These are phyloP conservation scores for Platycnemis pennipes DNA, from an alignment of 2,888 invertebrate species.

Conservation along the genomic window DNA sequence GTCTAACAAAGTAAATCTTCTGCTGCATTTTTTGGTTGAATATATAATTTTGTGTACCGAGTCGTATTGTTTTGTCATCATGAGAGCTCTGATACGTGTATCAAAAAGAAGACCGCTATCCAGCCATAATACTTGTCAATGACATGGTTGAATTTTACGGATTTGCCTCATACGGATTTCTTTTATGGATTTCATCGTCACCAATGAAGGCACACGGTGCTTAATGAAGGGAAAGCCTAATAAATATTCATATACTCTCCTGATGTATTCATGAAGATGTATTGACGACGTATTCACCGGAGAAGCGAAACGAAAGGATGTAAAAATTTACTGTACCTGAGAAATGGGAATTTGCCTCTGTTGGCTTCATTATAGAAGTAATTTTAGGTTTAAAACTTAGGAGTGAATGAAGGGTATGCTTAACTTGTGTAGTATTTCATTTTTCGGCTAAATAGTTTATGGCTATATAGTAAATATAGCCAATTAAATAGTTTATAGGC, in stretches of 20 bases:
- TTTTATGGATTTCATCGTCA: background rate
- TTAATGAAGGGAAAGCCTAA: background rate
- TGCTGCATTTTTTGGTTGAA: too few species aligned
- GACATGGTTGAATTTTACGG: background rate
- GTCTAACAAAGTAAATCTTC: too few species aligned
- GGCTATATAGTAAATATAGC: too few species aligned
- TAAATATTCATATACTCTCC: conserved; percentile 13
- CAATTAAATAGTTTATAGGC: too few species aligned
- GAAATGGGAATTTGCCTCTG: background rate
- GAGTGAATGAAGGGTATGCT: too few species aligned
- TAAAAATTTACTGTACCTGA: background rate
- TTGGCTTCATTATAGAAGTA: background rate
- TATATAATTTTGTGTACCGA: too few species aligned
- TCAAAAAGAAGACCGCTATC: too few species aligned
- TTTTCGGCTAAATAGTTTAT: too few species aligned
- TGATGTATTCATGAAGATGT: background rate
- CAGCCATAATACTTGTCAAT: background rate
- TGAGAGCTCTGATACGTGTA: too few species aligned
- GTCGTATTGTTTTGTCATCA: too few species aligned
- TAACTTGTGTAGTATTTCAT: too few species aligned
- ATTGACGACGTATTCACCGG: background rate
- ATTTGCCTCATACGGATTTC: background rate
- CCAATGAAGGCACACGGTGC: background rate
- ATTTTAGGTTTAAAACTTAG: background rate
- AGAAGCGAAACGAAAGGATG: background rate